A percentile compares a stretch with the other conserved stretches of the same genome.
Evolutionary conservation across 2,113 vertebrate species (phyloP).

Genomic region (Puntigrus tetrazona): DNA sequence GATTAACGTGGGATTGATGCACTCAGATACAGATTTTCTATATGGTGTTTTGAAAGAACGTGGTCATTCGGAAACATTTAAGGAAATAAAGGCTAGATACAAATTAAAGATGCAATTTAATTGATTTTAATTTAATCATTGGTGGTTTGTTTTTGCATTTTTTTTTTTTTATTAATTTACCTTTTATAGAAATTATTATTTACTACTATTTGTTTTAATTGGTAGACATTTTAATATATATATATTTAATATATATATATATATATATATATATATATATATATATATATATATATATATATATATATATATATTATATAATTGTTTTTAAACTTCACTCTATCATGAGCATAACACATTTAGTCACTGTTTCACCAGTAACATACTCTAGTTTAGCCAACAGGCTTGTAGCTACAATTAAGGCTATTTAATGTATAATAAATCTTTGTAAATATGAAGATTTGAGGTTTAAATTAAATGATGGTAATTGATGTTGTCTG

Average conservation of each 20-base stretch:
- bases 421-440: neutral
- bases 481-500: neutral
- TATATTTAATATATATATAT: too few relatives aligned
- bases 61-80: neutral
- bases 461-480: neutral
- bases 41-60: neutral
- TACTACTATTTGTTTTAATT: too few relatives aligned
- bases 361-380: neutral
- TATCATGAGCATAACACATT: neutral
- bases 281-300: too few relatives aligned
- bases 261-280: too few relatives aligned
- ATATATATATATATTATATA: too few relatives aligned
- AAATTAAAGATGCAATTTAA: neutral
- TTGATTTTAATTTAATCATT: too few relatives aligned
- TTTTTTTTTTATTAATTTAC: too few relatives aligned
- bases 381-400: neutral
- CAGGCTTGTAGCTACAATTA: neutral
- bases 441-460: neutral
- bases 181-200: too few relatives aligned
- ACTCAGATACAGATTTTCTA: neutral
- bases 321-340: too few relatives aligned
- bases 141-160: too few relatives aligned
- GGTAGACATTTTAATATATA: too few relatives aligned
- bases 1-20: slow-evolving; percentile 11
- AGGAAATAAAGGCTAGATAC: neutral